phyloP scores from a whole-genome alignment of 2,888 invertebrate species.

The Gandaritis pyraliata region DNA sequence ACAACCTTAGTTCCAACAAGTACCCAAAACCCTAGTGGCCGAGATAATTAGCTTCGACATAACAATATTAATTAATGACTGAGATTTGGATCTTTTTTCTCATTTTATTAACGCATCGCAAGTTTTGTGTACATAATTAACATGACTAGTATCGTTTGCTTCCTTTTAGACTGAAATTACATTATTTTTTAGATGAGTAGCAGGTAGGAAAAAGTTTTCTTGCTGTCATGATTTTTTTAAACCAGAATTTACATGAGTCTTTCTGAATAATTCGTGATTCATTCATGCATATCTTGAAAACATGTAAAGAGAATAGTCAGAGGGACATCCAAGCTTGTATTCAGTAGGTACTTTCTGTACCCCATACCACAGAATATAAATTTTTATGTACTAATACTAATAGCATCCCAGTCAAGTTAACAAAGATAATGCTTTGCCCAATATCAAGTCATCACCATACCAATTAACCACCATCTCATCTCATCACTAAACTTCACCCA shows the following conservation, averaged over 20 bases:
- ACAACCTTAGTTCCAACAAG: constrained; percentile 26
- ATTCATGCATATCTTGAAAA: too few relatives aligned
- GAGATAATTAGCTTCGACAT: constrained; percentile 37
- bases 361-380: too few relatives aligned
- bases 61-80: constrained; percentile 37
- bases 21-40: constrained; percentile 37
- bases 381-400: too few relatives aligned
- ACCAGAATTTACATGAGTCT: too few relatives aligned
- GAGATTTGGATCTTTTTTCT: constrained; percentile 45
- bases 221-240: neutral
- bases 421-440: constrained; percentile 13
- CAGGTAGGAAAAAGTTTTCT: neutral
- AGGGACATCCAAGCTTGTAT: too few relatives aligned
- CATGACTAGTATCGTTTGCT: constrained; percentile 22
- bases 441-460: constrained; percentile 1
- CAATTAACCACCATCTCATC: constrained; percentile 18
- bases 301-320: too few relatives aligned
- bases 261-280: too few relatives aligned
- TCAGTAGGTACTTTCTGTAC: too few relatives aligned
- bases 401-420: too few relatives aligned
- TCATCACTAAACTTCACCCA: constrained; percentile 48
- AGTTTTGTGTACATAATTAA: constrained; percentile 24
- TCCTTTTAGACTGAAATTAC: constrained; percentile 4
- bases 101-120: constrained; percentile 41
- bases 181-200: too few relatives aligned